Evolutionary conservation across 2,888 invertebrate genomes (phyloP).

Genomic region (Chymomyza fuscimana): DNA sequence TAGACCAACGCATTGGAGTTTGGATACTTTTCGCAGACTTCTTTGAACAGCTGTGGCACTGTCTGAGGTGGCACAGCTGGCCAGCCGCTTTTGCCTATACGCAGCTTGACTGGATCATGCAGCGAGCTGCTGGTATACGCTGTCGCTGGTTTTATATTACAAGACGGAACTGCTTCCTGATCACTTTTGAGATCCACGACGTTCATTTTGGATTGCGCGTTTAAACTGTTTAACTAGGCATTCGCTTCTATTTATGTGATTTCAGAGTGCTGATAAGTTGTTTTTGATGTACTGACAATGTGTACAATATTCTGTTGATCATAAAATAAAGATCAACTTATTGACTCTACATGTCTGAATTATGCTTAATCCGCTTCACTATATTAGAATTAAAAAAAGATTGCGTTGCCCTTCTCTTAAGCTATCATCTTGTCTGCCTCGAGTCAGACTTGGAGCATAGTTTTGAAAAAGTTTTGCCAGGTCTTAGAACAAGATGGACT

Average conservation of each 20-base stretch:
- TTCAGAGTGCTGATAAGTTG: neutral
- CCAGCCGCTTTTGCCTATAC: conserved; percentile 80
- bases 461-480: neutral
- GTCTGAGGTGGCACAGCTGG: conserved; percentile 84
- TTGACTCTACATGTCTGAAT: neutral
- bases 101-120: conserved; percentile 84
- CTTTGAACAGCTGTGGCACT: conserved; percentile 85
- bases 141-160: conserved; percentile 82
- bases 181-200: conserved; percentile 28
- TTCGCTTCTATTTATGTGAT: conserved; percentile 44
- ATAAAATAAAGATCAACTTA: neutral
- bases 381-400: neutral
- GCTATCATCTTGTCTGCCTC: neutral
- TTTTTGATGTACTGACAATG: neutral
- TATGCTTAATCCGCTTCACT: neutral
- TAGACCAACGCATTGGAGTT: conserved; percentile 84
- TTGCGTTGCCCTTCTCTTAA: neutral
- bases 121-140: conserved; percentile 82
- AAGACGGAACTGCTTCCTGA: neutral
- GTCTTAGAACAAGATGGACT: neutral
- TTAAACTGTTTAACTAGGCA: neutral
- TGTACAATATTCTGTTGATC: neutral
- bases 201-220: conserved; percentile 38
- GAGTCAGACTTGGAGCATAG: neutral
- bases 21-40: conserved; percentile 83